These are phyloP conservation scores for Hemistola chrysoprasaria DNA, from an alignment of 2,888 invertebrate species.

Conservation along the genomic window DNA sequence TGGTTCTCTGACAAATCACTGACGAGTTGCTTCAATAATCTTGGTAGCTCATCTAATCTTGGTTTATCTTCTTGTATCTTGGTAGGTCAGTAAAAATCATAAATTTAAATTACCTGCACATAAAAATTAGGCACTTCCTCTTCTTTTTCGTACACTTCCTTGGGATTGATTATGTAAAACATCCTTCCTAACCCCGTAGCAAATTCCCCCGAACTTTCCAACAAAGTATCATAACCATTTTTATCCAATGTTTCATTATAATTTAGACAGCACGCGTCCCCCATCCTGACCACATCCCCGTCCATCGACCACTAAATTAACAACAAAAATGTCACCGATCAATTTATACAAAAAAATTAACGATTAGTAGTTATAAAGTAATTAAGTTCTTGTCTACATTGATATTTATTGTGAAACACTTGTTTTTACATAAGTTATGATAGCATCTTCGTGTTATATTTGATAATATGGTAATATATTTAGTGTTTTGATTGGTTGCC, in stretches of 20 bases:
- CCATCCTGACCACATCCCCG: constrained; percentile 3
- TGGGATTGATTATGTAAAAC: constrained; percentile 85
- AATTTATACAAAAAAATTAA: no score
- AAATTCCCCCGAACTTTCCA: constrained; percentile 28
- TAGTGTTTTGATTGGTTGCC: no score
- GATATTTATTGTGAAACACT: not conserved
- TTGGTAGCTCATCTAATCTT: no score
- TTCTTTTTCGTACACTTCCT: constrained; percentile 78
- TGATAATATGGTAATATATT: no score
- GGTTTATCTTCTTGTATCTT: no score
- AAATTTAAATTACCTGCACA: constrained; percentile 76
- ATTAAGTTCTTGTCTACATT: constrained; percentile 13
- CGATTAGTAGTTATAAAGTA: not conserved
- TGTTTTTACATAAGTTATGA: no score
- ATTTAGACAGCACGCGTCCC: not conserved
- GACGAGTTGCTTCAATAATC: no score
- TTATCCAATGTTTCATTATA: constrained; percentile 1
- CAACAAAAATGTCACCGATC: no score
- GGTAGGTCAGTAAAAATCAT: no score
- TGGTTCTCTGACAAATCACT: no score
- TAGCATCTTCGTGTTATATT: no score
- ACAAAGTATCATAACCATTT: constrained; percentile 3
- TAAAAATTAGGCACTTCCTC: constrained; percentile 86
- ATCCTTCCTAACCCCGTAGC: constrained; percentile 77
- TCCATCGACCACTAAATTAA: not conserved